These are phyloP conservation scores for Polyergus mexicanus DNA, from an alignment of 1,140 invertebrate species.

Conservation along the genomic window DNA sequence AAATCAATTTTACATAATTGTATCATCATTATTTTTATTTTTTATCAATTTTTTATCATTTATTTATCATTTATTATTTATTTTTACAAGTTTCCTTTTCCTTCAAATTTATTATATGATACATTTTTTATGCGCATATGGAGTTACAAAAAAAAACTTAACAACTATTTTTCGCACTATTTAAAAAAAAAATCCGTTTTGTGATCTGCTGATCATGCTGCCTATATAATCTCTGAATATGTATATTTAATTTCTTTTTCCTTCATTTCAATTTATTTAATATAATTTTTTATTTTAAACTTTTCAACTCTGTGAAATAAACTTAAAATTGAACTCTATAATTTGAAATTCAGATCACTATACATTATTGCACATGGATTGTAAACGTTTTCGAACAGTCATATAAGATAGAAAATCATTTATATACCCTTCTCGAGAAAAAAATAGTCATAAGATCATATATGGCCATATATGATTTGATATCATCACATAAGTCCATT, in stretches of 20 bases:
- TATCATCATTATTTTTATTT: not conserved
- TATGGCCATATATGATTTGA: too few relatives aligned
- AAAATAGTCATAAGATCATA: too few relatives aligned
- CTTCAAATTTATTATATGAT: not conserved
- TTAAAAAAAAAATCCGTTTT: not conserved
- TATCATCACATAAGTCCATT: too few relatives aligned
- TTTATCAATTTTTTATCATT: not conserved
- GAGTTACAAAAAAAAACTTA: conserved; percentile 20
- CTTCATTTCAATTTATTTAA: not conserved
- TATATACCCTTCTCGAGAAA: not conserved
- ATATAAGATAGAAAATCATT: not conserved
- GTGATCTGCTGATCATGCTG: not conserved
- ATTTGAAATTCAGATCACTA: not conserved
- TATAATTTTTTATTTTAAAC: too few relatives aligned
- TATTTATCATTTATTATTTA: too few relatives aligned
- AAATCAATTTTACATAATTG: not conserved
- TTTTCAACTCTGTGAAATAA: not conserved
- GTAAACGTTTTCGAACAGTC: not conserved
- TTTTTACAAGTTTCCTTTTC: not conserved
- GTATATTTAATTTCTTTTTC: not conserved
- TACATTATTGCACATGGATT: not conserved
- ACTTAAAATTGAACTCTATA: not conserved
- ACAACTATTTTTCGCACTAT: not conserved
- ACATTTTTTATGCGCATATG: not conserved
- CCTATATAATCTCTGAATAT: not conserved